Percentiles rank a stretch among this genome's conserved stretches.
Conservation (phyloP, 2,113 vertebrate species). For the Baryphthengus martii region DNA sequence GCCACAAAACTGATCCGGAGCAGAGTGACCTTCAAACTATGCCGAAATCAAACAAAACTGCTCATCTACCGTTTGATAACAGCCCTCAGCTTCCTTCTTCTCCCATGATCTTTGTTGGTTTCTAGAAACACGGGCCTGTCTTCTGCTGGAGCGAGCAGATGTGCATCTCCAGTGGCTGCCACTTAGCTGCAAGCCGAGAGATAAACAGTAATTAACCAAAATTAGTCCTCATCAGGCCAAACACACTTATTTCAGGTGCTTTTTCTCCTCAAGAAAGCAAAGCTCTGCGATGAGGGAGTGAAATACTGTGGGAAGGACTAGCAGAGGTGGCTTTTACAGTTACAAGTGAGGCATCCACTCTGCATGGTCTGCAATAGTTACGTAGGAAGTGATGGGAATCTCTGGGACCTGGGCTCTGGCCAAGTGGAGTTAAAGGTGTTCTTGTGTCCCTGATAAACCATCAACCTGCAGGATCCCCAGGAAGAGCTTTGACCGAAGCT, state of each 20-base stretch:
- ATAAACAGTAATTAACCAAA: background rate
- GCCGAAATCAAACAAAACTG: background rate
- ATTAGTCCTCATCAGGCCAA: background rate
- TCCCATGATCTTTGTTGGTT: rapidly evolving
- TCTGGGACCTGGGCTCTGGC: background rate
- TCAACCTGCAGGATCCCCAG: rapidly evolving
- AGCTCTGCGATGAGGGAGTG: background rate
- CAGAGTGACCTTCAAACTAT: background rate
- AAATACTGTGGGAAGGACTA: background rate
- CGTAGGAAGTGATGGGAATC: rapidly evolving
- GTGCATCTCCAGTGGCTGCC: background rate
- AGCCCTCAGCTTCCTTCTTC: rapidly evolving
- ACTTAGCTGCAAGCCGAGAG: background rate
- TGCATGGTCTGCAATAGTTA: rapidly evolving
- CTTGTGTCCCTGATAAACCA: background rate
- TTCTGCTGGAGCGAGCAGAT: background rate
- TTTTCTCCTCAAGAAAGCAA: background rate
- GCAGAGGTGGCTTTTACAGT: background rate
- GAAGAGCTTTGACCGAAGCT: background rate
- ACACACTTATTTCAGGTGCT: background rate
- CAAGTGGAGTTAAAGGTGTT: background rate
- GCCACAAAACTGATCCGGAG: background rate
- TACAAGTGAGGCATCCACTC: background rate
- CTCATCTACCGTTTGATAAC: rapidly evolving
- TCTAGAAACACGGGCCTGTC: background rate